These are phyloP conservation scores for Mungos mungo DNA, from an alignment of 2,113 vertebrate genomes.

Conservation along the genomic window DNA sequence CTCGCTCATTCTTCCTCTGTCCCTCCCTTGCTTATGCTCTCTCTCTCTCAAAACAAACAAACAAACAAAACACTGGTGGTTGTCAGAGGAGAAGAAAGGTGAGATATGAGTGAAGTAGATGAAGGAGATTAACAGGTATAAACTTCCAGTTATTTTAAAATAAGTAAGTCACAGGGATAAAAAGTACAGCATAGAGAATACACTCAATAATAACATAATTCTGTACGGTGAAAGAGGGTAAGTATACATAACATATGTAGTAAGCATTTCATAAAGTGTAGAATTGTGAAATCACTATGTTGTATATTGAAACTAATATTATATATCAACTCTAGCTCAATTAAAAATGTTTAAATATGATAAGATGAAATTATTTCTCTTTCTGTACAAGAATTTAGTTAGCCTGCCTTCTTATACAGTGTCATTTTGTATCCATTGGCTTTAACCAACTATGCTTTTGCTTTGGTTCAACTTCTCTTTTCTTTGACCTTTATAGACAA, in stretches of 20 bases:
- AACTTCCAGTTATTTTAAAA: neutral
- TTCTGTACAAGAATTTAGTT: neutral
- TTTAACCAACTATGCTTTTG: neutral
- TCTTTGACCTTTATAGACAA: neutral
- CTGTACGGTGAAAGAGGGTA: neutral
- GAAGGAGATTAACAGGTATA: neutral
- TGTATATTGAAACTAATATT: neutral
- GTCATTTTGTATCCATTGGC: neutral
- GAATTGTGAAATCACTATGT: neutral
- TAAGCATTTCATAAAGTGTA: neutral
- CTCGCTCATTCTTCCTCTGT: no score
- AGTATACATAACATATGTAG: neutral
- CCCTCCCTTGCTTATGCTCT: no score
- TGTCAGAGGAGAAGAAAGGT: neutral
- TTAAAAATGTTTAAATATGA: neutral
- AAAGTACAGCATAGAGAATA: neutral
- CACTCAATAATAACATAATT: neutral
- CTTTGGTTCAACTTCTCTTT: neutral
- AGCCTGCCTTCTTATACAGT: neutral
- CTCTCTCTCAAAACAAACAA: no score
- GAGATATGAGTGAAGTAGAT: neutral
- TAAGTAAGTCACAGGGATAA: neutral
- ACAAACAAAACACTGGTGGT: neutral
- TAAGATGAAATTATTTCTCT: neutral
- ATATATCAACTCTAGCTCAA: neutral